Evolutionary conservation across 2,797 vertebrate genomes (phyloP).

Genomic region (Tangara arthus): DNA sequence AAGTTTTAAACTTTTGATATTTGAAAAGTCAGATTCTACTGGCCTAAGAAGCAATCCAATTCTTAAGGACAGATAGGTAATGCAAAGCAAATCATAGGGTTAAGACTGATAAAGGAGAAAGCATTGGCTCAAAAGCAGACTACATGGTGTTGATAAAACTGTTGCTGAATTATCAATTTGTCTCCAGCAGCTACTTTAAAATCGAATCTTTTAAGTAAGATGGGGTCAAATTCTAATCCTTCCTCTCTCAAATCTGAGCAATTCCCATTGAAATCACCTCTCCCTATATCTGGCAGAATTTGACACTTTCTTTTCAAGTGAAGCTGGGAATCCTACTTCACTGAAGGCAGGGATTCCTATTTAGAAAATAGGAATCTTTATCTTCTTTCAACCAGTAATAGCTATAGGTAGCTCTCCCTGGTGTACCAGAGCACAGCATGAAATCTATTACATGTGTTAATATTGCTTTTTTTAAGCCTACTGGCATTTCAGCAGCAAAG

Average conservation of each 20-base stretch:
- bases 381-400: neutral
- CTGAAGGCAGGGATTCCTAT: neutral
- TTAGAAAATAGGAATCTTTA: conserved; percentile 24
- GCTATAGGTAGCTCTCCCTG: conserved; percentile 9
- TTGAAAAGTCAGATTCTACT: neutral
- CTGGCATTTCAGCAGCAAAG: conserved; percentile 18
- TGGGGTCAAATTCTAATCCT: neutral
- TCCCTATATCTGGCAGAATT: neutral
- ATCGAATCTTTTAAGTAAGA: neutral
- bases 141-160: neutral
- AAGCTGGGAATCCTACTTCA: neutral
- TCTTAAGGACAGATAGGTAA: neutral
- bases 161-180: neutral
- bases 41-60: neutral
- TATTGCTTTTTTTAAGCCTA: conserved; percentile 3
- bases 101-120: neutral
- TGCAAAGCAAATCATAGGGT: neutral
- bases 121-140: neutral
- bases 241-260: neutral
- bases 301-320: neutral
- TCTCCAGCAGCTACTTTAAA: neutral
- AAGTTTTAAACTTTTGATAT: neutral
- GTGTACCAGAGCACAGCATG: conserved; percentile 32
- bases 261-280: neutral
- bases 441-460: conserved; percentile 38